A percentile compares a stretch with the other conserved stretches of the same genome.
These are phyloP conservation scores for Drosophila jambulina DNA, from an alignment of 1,140 invertebrate genomes.

Conservation along the genomic window DNA sequence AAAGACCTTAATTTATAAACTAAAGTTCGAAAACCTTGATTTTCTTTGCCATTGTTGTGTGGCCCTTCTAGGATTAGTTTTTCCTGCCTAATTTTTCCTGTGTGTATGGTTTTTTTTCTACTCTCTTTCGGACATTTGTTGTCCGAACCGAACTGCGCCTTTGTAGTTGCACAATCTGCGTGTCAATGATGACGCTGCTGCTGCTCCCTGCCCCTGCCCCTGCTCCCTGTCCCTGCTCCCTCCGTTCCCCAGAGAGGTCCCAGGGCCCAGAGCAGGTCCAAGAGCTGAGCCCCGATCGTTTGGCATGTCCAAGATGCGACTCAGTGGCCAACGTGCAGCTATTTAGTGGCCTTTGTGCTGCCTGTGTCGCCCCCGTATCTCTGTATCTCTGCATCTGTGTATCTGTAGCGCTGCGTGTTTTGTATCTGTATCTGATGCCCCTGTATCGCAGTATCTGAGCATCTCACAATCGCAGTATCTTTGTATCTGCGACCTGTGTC, in stretches of 20 bases:
- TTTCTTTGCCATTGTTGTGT: not conserved
- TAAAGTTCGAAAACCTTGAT: not conserved
- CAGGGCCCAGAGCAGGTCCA: constrained; percentile 6
- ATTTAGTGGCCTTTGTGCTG: constrained; percentile 69
- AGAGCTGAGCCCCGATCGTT: constrained; percentile 54
- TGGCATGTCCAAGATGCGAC: constrained; percentile 77
- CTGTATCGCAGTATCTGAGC: constrained; percentile 8
- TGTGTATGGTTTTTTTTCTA: not conserved
- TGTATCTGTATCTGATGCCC: constrained; percentile 63
- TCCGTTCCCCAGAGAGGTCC: constrained; percentile 56
- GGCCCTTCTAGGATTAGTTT: not conserved
- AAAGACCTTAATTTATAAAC: too few species aligned
- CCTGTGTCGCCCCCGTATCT: constrained; percentile 33
- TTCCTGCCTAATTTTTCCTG: not conserved
- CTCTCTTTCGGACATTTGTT: constrained; percentile 4
- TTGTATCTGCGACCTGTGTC: constrained; percentile 66
- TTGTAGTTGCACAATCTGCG: constrained; percentile 80
- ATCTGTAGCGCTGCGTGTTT: constrained; percentile 62
- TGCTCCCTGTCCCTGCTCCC: not conserved
- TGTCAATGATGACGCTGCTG: constrained; percentile 67
- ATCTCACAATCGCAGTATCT: constrained; percentile 33
- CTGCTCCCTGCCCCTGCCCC: constrained; percentile 1
- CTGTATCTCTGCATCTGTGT: constrained; percentile 34
- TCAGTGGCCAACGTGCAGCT: constrained; percentile 72
- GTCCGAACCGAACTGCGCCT: constrained; percentile 39